These are phyloP conservation scores for Oppia nitens DNA, from an alignment of 1,140 invertebrate genomes.

Conservation along the genomic window DNA sequence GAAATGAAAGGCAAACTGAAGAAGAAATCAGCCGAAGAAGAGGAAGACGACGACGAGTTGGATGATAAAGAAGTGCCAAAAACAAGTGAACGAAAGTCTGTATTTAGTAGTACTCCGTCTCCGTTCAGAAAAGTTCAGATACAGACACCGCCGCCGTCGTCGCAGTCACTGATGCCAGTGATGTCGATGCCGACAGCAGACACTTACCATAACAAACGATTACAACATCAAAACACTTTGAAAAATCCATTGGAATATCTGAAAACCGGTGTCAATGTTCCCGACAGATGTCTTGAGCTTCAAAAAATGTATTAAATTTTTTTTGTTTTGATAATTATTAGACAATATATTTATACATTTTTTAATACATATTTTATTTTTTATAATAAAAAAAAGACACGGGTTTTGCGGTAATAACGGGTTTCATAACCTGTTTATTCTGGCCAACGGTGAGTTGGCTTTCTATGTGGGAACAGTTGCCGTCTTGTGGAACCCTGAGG, in stretches of 20 bases:
- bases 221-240: too few species aligned
- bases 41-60: neutral
- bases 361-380: too few species aligned
- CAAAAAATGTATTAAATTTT: constrained; percentile 92
- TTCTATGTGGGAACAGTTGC: constrained; percentile 84
- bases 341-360: too few species aligned
- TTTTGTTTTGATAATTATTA: too few species aligned
- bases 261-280: constrained; percentile 25
- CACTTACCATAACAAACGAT: too few species aligned
- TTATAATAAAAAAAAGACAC: too few species aligned
- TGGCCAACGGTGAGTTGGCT: constrained; percentile 65
- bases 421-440: constrained; percentile 67
- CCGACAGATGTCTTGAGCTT: constrained; percentile 64
- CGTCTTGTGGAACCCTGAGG: constrained; percentile 72
- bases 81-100: neutral
- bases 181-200: too few species aligned
- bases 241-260: constrained; percentile 45
- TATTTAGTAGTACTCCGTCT: neutral
- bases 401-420: constrained; percentile 80
- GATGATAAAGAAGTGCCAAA: neutral
- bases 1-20: neutral
- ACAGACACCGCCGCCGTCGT: too few species aligned
- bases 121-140: too few species aligned
- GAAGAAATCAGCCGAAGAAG: neutral
- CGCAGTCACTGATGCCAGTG: too few species aligned